phyloP scores from a whole-genome alignment of 1,140 invertebrate species.

The Macrobrachium nipponense region DNA sequence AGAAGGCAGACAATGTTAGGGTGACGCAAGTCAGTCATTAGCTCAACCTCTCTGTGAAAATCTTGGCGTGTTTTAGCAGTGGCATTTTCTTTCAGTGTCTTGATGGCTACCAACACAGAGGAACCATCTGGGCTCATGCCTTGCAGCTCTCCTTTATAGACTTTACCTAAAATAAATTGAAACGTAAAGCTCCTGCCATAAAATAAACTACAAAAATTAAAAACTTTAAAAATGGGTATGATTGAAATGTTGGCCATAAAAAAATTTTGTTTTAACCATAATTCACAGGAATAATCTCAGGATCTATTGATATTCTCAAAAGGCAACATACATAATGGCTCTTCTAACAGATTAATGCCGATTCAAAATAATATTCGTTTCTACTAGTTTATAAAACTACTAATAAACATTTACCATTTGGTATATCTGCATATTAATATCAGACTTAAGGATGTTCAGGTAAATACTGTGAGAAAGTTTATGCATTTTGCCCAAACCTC shows the following conservation, averaged over 20 bases:
- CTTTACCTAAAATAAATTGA: conserved; percentile 75
- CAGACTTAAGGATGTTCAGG: no score
- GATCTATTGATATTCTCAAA: no score
- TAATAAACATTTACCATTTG: no score
- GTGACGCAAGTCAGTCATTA: conserved; percentile 93
- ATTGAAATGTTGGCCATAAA: not conserved
- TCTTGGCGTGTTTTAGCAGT: conserved; percentile 91
- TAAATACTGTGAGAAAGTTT: no score
- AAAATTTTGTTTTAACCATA: not conserved
- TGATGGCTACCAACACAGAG: conserved; percentile 87
- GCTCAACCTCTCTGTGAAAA: conserved; percentile 87
- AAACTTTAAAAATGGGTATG: not conserved
- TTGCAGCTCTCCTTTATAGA: conserved; percentile 93
- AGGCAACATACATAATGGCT: no score
- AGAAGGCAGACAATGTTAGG: conserved; percentile 96
- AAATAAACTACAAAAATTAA: not conserved
- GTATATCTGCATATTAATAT: no score
- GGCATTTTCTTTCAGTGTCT: conserved; percentile 93
- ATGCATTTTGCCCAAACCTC: no score
- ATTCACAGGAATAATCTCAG: no score
- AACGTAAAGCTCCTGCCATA: not conserved
- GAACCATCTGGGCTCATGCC: conserved; percentile 67
- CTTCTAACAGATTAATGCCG: no score
- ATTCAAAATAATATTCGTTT: no score
- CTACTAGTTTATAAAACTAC: no score